Evolutionary conservation across 2,797 vertebrate genomes (phyloP).

Genomic region (Spinus olivaceus): DNA sequence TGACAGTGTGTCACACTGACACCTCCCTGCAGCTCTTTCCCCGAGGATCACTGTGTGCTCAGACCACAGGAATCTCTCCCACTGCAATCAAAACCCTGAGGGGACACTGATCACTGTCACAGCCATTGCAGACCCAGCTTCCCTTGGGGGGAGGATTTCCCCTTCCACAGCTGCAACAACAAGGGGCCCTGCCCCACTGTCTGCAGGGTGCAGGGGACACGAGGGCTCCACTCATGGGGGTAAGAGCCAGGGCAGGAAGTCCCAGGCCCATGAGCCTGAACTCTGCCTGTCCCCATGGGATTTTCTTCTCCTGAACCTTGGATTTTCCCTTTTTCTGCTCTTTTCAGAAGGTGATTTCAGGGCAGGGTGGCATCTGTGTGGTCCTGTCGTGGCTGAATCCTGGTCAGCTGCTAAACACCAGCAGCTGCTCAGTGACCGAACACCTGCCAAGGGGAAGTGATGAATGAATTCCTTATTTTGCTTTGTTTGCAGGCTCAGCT

Average conservation of each 20-base stretch:
- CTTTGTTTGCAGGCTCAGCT: neutral
- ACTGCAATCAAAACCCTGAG: neutral
- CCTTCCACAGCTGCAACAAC: neutral
- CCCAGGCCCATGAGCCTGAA: neutral
- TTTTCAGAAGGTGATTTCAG: neutral
- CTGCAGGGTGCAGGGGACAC: neutral
- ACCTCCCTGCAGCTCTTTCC: neutral
- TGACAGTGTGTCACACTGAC: neutral
- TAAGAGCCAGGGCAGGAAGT: neutral
- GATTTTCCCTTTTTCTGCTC: neutral
- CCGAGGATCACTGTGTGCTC: neutral
- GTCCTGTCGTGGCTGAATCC: neutral
- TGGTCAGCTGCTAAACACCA: neutral
- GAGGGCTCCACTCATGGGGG: rapidly evolving
- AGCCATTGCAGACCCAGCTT: neutral
- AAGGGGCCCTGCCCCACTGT: neutral
- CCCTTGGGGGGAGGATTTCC: neutral
- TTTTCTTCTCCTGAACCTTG: neutral
- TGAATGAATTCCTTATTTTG: neutral
- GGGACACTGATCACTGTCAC: rapidly evolving
- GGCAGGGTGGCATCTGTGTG: neutral
- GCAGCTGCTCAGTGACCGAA: neutral
- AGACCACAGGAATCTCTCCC: neutral
- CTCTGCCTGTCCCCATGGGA: neutral
- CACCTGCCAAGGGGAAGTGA: neutral